Evolutionary conservation across 2,888 invertebrate genomes (phyloP).

Genomic region (Oscheius sp.): DNA sequence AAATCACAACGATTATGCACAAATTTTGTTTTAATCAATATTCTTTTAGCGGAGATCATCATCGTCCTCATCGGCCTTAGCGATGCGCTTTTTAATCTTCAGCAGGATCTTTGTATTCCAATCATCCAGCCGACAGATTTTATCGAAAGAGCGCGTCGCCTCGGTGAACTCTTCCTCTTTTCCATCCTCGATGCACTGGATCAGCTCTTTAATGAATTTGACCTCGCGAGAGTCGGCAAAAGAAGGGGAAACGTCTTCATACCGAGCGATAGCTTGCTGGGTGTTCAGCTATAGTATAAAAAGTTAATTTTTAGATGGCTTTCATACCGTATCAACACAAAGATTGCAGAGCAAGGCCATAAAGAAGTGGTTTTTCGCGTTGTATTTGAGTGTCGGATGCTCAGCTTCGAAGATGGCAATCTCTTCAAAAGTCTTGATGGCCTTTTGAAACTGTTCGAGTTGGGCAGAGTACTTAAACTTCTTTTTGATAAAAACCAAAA

Average conservation of each 20-base stretch:
- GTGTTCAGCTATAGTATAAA: constrained; percentile 65
- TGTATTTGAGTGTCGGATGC: constrained; percentile 94
- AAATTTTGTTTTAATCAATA: background rate
- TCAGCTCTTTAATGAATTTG: constrained; percentile 83
- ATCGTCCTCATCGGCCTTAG: constrained; percentile 46
- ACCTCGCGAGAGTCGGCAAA: constrained; percentile 95
- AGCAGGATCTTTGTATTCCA: constrained; percentile 70
- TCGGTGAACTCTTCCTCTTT: constrained; percentile 95
- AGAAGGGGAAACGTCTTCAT: constrained; percentile 91
- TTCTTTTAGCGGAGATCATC: constrained; percentile 38
- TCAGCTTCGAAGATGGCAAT: constrained; percentile 81
- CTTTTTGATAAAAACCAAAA: background rate
- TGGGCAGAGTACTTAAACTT: constrained; percentile 85
- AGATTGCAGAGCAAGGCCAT: constrained; percentile 94
- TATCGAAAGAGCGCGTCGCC: constrained; percentile 93
- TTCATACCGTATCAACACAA: constrained; percentile 90
- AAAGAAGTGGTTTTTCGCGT: constrained; percentile 98
- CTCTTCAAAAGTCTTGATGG: constrained; percentile 74
- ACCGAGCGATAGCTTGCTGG: constrained; percentile 88
- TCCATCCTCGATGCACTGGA: constrained; percentile 81
- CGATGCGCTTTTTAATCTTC: constrained; percentile 61
- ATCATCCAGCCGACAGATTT: constrained; percentile 81
- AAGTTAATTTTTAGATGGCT: constrained; percentile 7
- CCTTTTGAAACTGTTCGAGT: constrained; percentile 94
- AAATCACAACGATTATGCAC: constrained; percentile 1